These are phyloP conservation scores for Chaitophorus viminalis DNA, from an alignment of 2,888 invertebrate species.

Conservation along the genomic window DNA sequence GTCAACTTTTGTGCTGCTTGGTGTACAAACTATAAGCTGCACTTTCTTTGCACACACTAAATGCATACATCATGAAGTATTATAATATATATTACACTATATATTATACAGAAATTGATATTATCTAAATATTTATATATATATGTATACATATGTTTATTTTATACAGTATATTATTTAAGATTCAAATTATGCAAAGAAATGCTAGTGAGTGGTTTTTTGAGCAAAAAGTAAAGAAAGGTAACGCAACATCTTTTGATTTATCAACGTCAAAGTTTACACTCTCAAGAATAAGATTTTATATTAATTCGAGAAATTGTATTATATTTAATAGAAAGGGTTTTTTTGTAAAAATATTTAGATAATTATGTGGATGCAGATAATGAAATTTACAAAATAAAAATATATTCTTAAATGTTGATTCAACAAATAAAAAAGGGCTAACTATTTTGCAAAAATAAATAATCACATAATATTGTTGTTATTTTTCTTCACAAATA, in stretches of 20 bases:
- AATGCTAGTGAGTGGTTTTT: not conserved
- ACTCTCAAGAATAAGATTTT: not conserved
- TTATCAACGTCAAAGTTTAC: not conserved
- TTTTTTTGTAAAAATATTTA: no score
- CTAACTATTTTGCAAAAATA: no score
- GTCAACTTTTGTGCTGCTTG: not conserved
- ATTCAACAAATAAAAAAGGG: no score
- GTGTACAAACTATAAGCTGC: not conserved
- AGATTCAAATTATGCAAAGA: conserved; percentile 22
- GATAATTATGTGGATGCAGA: no score
- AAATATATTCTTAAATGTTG: no score
- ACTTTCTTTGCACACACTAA: not conserved
- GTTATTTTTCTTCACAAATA: no score
- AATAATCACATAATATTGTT: no score
- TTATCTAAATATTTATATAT: not conserved
- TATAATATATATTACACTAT: no score
- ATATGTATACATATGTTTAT: not conserved
- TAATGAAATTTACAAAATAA: no score
- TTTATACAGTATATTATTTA: conserved; percentile 4
- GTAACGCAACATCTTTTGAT: conserved; percentile 24
- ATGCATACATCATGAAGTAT: not conserved
- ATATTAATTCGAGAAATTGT: not conserved
- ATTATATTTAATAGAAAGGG: not conserved
- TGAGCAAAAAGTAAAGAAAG: not conserved
- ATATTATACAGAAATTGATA: conserved; percentile 23